Evolutionary conservation across 2,113 vertebrate genomes (phyloP).

Genomic region (Chaenogobius annularis): DNA sequence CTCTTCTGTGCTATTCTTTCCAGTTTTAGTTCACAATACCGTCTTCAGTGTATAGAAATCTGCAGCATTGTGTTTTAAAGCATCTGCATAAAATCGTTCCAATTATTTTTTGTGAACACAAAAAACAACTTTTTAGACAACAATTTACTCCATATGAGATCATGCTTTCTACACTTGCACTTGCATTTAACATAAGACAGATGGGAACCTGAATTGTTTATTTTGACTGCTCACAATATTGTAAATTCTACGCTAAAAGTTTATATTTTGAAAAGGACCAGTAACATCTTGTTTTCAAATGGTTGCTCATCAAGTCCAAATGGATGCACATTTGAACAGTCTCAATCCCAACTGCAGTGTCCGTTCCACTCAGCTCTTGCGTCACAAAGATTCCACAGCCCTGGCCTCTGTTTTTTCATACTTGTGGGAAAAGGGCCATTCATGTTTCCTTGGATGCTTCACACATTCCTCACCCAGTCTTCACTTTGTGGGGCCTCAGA

Average conservation of each 20-base stretch:
- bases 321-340: constrained; percentile 58
- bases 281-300: constrained; percentile 28
- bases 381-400: constrained; percentile 78
- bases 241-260: too few species aligned
- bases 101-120: neutral
- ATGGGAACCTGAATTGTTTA: too few species aligned
- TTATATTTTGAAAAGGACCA: too few species aligned
- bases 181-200: too few species aligned
- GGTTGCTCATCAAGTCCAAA: constrained; percentile 41
- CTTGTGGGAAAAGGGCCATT: constrained; percentile 93
- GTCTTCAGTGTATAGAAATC: constrained; percentile 64
- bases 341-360: constrained; percentile 59
- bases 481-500: constrained; percentile 74
- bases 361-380: constrained; percentile 69
- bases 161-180: too few species aligned
- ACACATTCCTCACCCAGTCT: constrained; percentile 85
- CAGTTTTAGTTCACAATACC: constrained; percentile 55
- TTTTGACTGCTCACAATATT: too few species aligned
- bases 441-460: constrained; percentile 87
- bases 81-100: neutral
- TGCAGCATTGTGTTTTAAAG: constrained; percentile 43
- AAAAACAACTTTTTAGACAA: neutral
- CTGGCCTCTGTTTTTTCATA: constrained; percentile 79
- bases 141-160: too few species aligned
- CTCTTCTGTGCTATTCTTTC: constrained; percentile 55